phyloP scores from a whole-genome alignment of 2,113 vertebrate genomes.

The Chaetorhynchus papuensis region DNA sequence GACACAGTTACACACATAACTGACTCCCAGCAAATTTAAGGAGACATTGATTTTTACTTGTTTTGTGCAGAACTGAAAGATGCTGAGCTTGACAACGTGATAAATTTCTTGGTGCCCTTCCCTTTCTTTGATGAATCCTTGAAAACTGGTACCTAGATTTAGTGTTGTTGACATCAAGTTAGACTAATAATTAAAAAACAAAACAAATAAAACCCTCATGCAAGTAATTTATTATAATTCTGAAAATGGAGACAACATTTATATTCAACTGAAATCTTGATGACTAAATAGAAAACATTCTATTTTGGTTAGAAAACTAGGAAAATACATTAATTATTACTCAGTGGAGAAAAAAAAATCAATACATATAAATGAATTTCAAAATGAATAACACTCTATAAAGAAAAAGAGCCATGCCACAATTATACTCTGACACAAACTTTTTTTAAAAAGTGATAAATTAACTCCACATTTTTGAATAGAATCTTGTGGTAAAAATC shows the following conservation, averaged over 20 bases:
- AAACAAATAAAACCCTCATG: not conserved
- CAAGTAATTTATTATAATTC: not conserved
- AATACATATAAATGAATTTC: not conserved
- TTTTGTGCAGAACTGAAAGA: not conserved
- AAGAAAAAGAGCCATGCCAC: not conserved
- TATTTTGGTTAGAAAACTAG: not conserved
- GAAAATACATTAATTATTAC: not conserved
- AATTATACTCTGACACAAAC: not conserved
- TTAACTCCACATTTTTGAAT: not conserved
- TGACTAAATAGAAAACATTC: not conserved
- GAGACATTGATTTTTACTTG: not conserved
- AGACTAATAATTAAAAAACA: not conserved
- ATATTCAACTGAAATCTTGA: not conserved
- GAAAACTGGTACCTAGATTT: not conserved
- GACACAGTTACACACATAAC: not conserved
- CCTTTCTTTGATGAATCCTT: not conserved
- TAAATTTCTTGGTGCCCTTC: not conserved
- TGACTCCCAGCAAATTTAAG: not conserved
- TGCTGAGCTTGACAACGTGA: not conserved
- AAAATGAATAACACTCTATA: rapidly evolving
- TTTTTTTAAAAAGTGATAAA: not conserved
- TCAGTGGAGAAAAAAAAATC: not conserved
- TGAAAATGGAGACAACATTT: not conserved
- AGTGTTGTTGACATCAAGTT: not conserved
- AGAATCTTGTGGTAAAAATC: not conserved